phyloP scores from a whole-genome alignment of 2,888 invertebrate species.

The Melipona beecheii region DNA sequence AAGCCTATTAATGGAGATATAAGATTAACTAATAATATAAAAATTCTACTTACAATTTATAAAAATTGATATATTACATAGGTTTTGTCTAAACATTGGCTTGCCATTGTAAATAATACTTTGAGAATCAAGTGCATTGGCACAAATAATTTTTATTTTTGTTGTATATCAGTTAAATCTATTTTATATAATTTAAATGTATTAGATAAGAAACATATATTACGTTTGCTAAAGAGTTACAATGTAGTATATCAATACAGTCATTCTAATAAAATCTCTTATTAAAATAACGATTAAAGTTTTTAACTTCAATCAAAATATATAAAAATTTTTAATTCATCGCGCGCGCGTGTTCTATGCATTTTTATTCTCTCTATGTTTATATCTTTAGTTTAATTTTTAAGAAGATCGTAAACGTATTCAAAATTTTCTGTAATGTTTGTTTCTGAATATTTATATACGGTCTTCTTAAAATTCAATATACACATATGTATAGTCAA shows the following conservation, averaged over 20 bases:
- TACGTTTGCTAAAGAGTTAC: slow-evolving; percentile 34
- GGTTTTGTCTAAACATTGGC: slow-evolving; percentile 31
- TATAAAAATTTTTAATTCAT: slow-evolving; percentile 58
- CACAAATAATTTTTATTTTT: slow-evolving; percentile 50
- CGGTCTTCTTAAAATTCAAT: slow-evolving; percentile 49
- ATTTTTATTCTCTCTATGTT: slow-evolving; percentile 31
- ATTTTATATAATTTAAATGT: slow-evolving; percentile 27
- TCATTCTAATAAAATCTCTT: slow-evolving; percentile 60
- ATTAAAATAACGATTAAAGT: slow-evolving; percentile 62
- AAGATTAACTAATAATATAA: slow-evolving; percentile 34
- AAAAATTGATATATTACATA: slow-evolving; percentile 24
- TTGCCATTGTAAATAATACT: slow-evolving; percentile 35
- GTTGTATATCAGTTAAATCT: slow-evolving; percentile 19
- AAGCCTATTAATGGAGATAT: slow-evolving; percentile 35
- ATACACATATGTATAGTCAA: slow-evolving; percentile 12
- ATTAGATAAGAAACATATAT: slow-evolving; percentile 34
- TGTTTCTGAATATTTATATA: slow-evolving; percentile 29
- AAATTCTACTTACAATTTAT: slow-evolving; percentile 21
- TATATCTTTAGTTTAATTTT: slow-evolving; percentile 27
- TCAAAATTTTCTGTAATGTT: slow-evolving; percentile 26
- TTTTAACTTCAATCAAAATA: slow-evolving; percentile 58
- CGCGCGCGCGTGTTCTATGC: slow-evolving; percentile 13
- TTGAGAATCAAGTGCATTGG: slow-evolving; percentile 55
- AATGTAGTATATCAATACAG: slow-evolving; percentile 37
- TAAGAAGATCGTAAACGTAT: slow-evolving; percentile 51